Base-by-base conservation (phyloP, 2,113 vertebrate species). In the Cyphomyrus discorhynchus region DNA sequence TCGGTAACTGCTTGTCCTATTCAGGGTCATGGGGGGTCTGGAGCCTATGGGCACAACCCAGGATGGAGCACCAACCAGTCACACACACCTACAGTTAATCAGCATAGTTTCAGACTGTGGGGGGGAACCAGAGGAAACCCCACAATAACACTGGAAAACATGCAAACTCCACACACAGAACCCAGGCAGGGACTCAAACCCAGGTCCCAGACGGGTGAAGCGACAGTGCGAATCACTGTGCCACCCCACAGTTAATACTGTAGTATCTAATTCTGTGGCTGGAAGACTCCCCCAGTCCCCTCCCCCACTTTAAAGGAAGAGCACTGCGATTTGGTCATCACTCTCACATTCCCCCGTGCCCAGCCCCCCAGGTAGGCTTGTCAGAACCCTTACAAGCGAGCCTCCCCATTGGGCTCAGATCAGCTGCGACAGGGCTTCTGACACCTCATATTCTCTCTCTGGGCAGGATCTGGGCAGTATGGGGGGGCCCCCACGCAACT, bases 401-500 rank as follows among this genome's bases (percentile, higher is more conserved):
- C 89, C 93, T 90, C 80, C 87, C 89, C 45, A 58, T 91, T 94
- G 92, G 92, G 91, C 90, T 93, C 91, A 89, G 91, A 50, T 88
- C 90, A 74, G 8, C 86, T 84, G 46, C 66, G 31, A 15, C 10
- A 7, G 35, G 80, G 52, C 80, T 13, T 21, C 53, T 88, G 53
- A 39, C 24, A n/a, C 58, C 39, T 15, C 35, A 19, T 86, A 7
- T 70, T 50, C 53, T 91, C 17, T 92, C 86, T 90, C 89, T 56
- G 87, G 27, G 85, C 94, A 97, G 96, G 96, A 96, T 91, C 92
- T 96, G 93, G 93, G 95, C 31, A 94, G 94, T 58, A 89, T 94
- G 52, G 93, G 93, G 0, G 95, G 95, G n/a, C 95, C 96, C 7
- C 96, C 96, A 0, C 93, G 96, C 86, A 97, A 97, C 92, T 97